Conservation (phyloP, 2,797 vertebrate genomes). For the Tenualosa thibaudeaui region DNA sequence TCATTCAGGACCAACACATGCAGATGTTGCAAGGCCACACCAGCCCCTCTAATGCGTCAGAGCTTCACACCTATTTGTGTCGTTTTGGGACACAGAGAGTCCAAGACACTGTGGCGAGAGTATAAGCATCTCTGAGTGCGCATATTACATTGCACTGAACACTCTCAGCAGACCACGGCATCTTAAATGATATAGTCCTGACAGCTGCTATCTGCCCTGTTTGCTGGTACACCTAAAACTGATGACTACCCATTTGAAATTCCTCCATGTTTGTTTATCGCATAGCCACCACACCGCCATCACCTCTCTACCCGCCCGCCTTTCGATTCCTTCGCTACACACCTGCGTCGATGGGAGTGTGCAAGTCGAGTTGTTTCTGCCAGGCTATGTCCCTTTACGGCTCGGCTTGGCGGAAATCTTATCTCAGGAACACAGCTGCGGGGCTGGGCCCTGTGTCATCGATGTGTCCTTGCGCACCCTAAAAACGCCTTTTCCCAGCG, state of each 20-base stretch:
- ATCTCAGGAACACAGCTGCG: slow-evolving; percentile 22
- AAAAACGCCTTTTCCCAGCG: slow-evolving; percentile 35
- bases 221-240: neutral
- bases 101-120: neutral
- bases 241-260: neutral
- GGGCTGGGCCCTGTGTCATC: slow-evolving; percentile 29
- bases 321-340: neutral
- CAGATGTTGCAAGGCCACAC: neutral
- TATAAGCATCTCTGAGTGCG: neutral
- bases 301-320: neutral
- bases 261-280: neutral
- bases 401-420: slow-evolving; percentile 38
- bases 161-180: neutral
- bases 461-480: slow-evolving; percentile 33
- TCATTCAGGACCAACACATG: neutral
- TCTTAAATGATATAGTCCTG: neutral
- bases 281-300: neutral
- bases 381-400: slow-evolving; percentile 22
- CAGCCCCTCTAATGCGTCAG: too few relatives aligned
- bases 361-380: neutral
- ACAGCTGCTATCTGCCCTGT: neutral
- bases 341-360: neutral
- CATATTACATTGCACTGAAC: neutral
- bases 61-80: neutral
- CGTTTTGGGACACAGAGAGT: neutral